Conservation (phyloP, 53 echinoderm and acorn worm genomes). For the Hippasteria phrygiana region DNA sequence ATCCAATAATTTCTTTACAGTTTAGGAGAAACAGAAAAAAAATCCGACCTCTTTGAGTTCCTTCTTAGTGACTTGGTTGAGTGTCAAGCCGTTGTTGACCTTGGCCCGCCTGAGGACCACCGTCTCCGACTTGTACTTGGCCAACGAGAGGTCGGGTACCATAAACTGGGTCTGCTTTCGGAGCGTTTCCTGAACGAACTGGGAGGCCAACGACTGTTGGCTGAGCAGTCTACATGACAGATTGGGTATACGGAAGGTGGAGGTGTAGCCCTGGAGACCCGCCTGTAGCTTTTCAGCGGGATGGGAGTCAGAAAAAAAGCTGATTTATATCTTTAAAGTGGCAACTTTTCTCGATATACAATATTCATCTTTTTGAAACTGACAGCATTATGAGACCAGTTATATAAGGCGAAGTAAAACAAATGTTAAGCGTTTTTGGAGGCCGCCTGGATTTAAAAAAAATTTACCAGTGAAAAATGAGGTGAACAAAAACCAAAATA, state of each 20-base stretch:
- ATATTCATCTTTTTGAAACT: too few species aligned
- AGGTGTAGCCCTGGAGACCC: conserved; percentile 69
- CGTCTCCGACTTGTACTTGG: conserved; percentile 81
- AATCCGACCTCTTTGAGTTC: conserved; percentile 94
- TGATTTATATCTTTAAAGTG: background rate
- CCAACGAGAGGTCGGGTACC: conserved; percentile 62
- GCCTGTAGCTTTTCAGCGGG: background rate
- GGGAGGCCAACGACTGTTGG: conserved; percentile 64
- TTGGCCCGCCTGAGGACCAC: conserved; percentile 78
- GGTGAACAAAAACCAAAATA: too few species aligned
- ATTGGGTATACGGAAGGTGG: conserved; percentile 77
- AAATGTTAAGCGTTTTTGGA: too few species aligned
- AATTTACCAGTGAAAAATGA: too few species aligned
- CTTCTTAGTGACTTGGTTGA: conserved; percentile 78
- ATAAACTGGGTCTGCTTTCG: conserved; percentile 1
- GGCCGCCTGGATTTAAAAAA: too few species aligned
- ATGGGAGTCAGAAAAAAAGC: background rate
- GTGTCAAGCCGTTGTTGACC: conserved; percentile 52
- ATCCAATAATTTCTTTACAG: too few species aligned
- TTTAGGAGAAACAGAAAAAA: too few species aligned
- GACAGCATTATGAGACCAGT: too few species aligned
- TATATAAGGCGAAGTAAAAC: too few species aligned
- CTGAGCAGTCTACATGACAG: conserved; percentile 68
- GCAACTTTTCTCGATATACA: background rate
- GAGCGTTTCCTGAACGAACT: conserved; percentile 16